Evolutionary conservation across 2,113 vertebrate species (phyloP).

Genomic region (Tamias sibiricus): DNA sequence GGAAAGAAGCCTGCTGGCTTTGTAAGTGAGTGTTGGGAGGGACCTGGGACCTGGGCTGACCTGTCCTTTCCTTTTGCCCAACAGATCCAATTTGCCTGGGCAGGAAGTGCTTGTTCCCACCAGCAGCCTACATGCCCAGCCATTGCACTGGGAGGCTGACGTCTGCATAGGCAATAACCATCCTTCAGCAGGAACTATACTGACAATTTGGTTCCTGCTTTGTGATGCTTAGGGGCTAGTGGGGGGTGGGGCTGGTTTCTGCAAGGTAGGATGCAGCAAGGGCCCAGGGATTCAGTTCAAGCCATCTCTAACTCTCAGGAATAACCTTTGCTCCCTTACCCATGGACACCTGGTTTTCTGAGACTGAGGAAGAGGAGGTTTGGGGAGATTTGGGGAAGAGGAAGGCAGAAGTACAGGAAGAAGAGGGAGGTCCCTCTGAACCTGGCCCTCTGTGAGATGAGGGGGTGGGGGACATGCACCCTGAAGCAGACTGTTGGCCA

Average conservation of each 20-base stretch:
- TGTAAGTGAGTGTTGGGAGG: neutral
- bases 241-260: neutral
- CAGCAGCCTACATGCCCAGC: neutral
- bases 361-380: neutral
- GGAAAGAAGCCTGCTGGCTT: neutral
- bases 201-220: slow-evolving; percentile 64
- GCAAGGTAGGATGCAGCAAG: neutral
- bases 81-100: slow-evolving; percentile 57
- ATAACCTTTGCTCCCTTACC: neutral
- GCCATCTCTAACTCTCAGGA: neutral
- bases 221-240: neutral
- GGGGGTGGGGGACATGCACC: neutral
- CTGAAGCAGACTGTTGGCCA: neutral
- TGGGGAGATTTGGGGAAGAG: neutral
- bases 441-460: neutral
- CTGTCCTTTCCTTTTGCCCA: slow-evolving; percentile 1
- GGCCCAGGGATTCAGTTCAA: neutral
- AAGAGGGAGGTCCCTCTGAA: neutral
- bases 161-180: slow-evolving; percentile 13
- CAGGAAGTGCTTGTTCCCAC: slow-evolving; percentile 44
- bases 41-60: neutral
- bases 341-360: neutral
- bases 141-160: neutral
- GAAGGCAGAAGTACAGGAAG: neutral
- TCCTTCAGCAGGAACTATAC: slow-evolving; percentile 45